These are phyloP conservation scores for Nemotelus pantherinus DNA, from an alignment of 2,888 invertebrate species.

Conservation along the genomic window DNA sequence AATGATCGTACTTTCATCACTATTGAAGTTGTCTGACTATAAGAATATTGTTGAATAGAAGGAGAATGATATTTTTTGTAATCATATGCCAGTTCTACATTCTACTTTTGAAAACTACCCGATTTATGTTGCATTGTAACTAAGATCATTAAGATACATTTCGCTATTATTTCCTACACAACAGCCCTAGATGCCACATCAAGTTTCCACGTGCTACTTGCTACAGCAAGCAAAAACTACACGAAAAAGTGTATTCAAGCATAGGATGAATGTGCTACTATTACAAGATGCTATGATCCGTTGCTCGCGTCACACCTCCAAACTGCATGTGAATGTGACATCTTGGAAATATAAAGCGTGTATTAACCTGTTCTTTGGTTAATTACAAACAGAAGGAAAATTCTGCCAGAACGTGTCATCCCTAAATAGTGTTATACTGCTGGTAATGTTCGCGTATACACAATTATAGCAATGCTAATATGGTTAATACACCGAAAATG, in stretches of 20 bases:
- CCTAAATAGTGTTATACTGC: not conserved
- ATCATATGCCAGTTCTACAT: too few species aligned
- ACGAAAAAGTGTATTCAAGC: not conserved
- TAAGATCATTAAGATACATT: too few species aligned
- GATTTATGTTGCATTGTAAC: too few species aligned
- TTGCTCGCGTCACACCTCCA: conserved; percentile 37
- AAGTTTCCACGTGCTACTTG: not conserved
- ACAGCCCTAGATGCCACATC: not conserved
- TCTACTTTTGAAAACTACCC: too few species aligned
- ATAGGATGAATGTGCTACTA: conserved; percentile 4
- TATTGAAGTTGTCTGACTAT: too few species aligned
- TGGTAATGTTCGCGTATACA: not conserved
- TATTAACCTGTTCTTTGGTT: conserved; percentile 54
- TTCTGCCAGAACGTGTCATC: not conserved
- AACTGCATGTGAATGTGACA: conserved; percentile 53
- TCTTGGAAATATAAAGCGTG: conserved; percentile 63
- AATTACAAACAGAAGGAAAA: conserved; percentile 49
- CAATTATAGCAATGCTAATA: not conserved
- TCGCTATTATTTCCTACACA: not conserved
- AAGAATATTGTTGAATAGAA: too few species aligned
- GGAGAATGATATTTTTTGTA: too few species aligned
- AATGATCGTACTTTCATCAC: too few species aligned
- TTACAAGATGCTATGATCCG: conserved; percentile 35
- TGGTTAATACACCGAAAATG: conserved; percentile 5
- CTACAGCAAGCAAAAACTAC: not conserved